Conservation (phyloP, 2,888 invertebrate genomes). For the Ptychoptera albimana region DNA sequence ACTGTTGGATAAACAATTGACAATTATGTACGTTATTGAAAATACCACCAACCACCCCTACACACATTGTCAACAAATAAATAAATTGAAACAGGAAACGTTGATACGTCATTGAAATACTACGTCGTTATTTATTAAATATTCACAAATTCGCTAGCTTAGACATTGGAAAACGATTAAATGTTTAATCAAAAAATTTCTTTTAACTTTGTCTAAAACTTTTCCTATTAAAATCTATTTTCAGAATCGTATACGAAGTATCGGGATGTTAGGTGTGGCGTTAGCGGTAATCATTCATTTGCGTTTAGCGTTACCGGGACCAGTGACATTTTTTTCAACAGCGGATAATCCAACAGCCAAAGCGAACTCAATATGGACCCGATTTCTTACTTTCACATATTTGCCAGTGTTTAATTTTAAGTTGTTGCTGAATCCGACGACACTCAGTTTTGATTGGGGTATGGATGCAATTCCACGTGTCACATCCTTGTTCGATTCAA, state of each 20-base stretch:
- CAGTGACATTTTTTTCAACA: slow-evolving; percentile 61
- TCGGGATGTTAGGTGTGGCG: slow-evolving; percentile 49
- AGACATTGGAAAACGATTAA: no score
- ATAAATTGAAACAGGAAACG: no score
- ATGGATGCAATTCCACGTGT: slow-evolving; percentile 92
- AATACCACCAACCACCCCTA: no score
- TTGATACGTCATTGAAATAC: no score
- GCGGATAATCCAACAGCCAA: slow-evolving; percentile 95
- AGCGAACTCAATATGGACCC: slow-evolving; percentile 59
- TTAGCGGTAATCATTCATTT: slow-evolving; percentile 54
- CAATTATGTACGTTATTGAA: no score
- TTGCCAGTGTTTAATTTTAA: slow-evolving; percentile 83
- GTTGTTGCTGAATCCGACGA: slow-evolving; percentile 70
- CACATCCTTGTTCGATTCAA: slow-evolving; percentile 54
- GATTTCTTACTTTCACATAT: slow-evolving; percentile 80
- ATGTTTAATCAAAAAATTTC: neutral
- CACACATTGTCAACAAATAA: no score
- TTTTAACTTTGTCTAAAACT: neutral
- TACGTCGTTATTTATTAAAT: no score
- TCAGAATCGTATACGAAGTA: slow-evolving; percentile 54
- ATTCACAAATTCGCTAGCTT: no score
- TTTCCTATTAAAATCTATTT: slow-evolving; percentile 24
- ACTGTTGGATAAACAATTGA: no score
- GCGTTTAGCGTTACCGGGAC: slow-evolving; percentile 62
- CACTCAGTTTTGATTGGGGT: slow-evolving; percentile 95